Conservation (phyloP, 1,140 invertebrate genomes). For the Diuraphis noxia region DNA sequence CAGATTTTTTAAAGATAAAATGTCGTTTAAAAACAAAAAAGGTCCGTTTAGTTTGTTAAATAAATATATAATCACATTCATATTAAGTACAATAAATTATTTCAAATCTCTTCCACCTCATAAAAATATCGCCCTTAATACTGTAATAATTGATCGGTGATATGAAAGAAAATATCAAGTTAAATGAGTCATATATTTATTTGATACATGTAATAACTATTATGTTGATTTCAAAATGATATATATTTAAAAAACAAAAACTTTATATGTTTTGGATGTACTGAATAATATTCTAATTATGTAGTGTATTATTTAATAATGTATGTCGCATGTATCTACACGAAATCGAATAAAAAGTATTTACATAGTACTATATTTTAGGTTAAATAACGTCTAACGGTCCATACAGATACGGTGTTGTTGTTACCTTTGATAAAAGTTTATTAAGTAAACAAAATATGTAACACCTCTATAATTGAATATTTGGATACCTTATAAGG, state of each 20-base stretch:
- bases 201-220: neutral
- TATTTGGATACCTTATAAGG: neutral
- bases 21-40: conserved; percentile 1
- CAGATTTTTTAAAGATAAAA: neutral
- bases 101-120: neutral
- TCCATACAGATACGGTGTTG: neutral
- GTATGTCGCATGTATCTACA: neutral
- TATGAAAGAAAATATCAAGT: neutral
- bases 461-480: neutral
- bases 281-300: neutral
- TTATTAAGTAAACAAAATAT: neutral
- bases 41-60: neutral
- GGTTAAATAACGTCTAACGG: neutral
- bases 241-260: neutral
- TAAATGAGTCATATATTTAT: neutral
- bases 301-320: neutral
- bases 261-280: neutral
- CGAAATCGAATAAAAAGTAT: neutral
- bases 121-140: neutral
- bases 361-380: neutral
- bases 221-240: neutral
- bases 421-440: neutral
- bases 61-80: neutral
- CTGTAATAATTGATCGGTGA: neutral
- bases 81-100: neutral